Conservation (phyloP, 2,888 invertebrate species). For the Mellilla xanthometata region DNA sequence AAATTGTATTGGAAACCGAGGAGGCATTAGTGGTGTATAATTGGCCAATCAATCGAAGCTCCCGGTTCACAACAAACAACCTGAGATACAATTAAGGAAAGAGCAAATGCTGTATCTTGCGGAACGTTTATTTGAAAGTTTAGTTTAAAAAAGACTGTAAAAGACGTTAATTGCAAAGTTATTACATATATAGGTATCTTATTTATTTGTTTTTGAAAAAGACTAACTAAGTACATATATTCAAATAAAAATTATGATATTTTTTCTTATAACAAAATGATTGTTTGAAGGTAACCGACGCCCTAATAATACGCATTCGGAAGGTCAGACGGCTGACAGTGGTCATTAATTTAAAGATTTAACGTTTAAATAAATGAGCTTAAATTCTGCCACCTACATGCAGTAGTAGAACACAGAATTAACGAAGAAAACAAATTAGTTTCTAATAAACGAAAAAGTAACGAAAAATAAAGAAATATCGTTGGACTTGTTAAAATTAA, state of each 20-base stretch:
- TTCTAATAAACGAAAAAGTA: no score
- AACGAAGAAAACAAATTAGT: no score
- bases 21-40: slow-evolving; percentile 55
- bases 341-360: slow-evolving; percentile 14
- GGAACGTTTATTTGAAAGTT: slow-evolving; percentile 3
- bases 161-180: no score
- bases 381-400: slow-evolving; percentile 1
- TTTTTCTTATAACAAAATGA: slow-evolving; percentile 2
- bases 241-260: no score
- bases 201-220: no score
- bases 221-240: no score
- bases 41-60: slow-evolving; percentile 68
- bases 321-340: slow-evolving; percentile 9
- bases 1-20: slow-evolving; percentile 37
- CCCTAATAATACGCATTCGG: slow-evolving; percentile 14
- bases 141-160: no score
- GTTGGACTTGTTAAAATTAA: no score
- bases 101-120: slow-evolving; percentile 39
- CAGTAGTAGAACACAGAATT: no score
- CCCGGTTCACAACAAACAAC: slow-evolving; percentile 49
- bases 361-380: slow-evolving; percentile 13
- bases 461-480: no score
- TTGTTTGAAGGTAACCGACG: slow-evolving; percentile 8
- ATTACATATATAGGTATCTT: no score
- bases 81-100: slow-evolving; percentile 54